Percentiles rank a stretch among this genome's conserved stretches.
These are phyloP conservation scores for Anoura caudifer DNA, from an alignment of 2,113 vertebrate genomes.

Conservation along the genomic window DNA sequence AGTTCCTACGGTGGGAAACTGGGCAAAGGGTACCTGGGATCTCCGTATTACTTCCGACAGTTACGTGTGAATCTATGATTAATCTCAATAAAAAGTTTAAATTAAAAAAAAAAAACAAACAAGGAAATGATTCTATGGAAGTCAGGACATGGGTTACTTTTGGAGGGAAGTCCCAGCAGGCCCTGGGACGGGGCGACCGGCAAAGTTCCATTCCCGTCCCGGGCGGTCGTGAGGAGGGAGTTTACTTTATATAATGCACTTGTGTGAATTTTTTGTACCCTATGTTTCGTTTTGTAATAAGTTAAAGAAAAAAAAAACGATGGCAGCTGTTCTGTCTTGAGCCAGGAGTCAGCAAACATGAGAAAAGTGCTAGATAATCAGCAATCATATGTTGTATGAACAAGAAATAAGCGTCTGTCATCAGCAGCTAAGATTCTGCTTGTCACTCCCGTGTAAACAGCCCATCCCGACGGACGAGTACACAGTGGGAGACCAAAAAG, in stretches of 20 bases:
- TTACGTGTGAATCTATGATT: not conserved
- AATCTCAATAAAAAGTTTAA: not conserved
- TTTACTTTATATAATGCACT: not conserved
- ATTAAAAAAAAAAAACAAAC: not conserved
- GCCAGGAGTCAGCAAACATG: not conserved
- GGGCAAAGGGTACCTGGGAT: not conserved
- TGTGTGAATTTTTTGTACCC: not conserved
- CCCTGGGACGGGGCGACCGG: not conserved
- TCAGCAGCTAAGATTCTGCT: not conserved
- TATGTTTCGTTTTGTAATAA: not conserved
- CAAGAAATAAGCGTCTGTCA: not conserved
- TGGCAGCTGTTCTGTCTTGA: not conserved
- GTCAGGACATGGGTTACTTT: too few species aligned
- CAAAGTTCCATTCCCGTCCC: not conserved
- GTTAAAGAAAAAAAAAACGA: not conserved
- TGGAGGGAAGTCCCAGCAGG: not conserved
- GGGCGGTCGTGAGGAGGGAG: not conserved
- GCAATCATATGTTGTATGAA: not conserved
- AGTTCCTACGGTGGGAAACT: accelerated
- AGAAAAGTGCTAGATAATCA: not conserved
- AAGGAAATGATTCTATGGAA: not conserved
- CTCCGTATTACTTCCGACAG: not conserved
- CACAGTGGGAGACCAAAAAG: not conserved
- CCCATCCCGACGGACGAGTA: accelerated
- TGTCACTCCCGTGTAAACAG: not conserved